These are phyloP conservation scores for Escarpia spicata DNA, from an alignment of 2,888 invertebrate genomes.

Conservation along the genomic window DNA sequence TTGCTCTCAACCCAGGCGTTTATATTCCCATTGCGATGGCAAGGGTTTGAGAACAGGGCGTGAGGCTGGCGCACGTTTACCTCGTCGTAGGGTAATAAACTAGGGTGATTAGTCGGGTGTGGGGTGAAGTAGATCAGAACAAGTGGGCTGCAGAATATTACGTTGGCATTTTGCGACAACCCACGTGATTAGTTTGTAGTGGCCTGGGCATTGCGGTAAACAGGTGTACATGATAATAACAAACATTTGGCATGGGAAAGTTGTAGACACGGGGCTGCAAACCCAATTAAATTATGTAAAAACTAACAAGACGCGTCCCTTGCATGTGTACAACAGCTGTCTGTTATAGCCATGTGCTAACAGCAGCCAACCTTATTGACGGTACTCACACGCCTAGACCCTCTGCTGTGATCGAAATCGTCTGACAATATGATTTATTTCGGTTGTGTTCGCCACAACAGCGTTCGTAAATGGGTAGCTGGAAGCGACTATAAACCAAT, in stretches of 20 bases:
- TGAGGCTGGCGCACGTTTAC: not conserved
- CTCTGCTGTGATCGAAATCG: too few relatives aligned
- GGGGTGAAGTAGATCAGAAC: not conserved
- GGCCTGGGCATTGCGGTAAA: not conserved
- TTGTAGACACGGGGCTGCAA: not conserved
- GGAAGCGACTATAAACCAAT: too few relatives aligned
- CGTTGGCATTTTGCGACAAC: not conserved
- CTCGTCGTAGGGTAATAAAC: not conserved
- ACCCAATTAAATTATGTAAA: not conserved
- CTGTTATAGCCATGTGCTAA: too few relatives aligned
- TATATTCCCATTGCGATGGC: not conserved
- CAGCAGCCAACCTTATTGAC: too few relatives aligned
- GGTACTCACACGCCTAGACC: too few relatives aligned
- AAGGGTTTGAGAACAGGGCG: not conserved
- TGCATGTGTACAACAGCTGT: not conserved
- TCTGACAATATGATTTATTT: too few relatives aligned
- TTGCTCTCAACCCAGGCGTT: not conserved
- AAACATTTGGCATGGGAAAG: not conserved
- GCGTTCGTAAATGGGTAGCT: too few relatives aligned
- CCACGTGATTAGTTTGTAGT: not conserved
- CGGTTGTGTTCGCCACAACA: too few relatives aligned
- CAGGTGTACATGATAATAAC: not conserved
- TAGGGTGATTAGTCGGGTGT: constrained; percentile 7
- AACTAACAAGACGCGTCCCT: not conserved
- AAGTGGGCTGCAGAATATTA: not conserved